phyloP scores from a whole-genome alignment of 2,888 invertebrate species.

The Drosophila prolongata region DNA sequence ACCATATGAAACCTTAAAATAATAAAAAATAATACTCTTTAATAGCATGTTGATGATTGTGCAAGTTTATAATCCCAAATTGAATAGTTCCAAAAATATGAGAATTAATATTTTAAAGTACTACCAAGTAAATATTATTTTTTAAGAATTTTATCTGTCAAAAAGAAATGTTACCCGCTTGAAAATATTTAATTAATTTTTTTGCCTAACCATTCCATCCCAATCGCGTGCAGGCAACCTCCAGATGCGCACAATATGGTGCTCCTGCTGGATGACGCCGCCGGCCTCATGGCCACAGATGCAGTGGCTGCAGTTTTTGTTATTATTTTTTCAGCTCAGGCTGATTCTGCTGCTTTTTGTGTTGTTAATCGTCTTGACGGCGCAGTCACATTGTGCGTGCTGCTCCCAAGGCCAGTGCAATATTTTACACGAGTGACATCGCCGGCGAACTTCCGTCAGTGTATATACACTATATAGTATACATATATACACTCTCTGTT shows the following conservation, averaged over 20 bases:
- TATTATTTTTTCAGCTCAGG: conserved; percentile 31
- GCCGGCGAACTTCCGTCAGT: conserved; percentile 72
- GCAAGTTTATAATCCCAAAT: too few relatives aligned
- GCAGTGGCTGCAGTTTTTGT: conserved; percentile 33
- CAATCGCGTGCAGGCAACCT: conserved; percentile 57
- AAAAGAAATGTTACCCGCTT: neutral
- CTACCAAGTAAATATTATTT: neutral
- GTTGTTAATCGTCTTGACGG: conserved; percentile 82
- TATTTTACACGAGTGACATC: conserved; percentile 76
- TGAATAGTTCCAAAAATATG: too few relatives aligned
- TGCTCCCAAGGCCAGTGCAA: conserved; percentile 81
- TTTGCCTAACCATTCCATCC: conserved; percentile 12
- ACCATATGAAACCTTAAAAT: too few relatives aligned
- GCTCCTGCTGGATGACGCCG: conserved; percentile 59
- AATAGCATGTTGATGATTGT: too few relatives aligned
- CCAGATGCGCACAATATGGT: conserved; percentile 82
- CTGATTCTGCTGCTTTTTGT: conserved; percentile 33
- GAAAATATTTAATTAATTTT: neutral
- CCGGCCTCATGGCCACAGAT: conserved; percentile 42
- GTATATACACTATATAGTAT: conserved; percentile 6
- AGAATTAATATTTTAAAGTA: too few relatives aligned
- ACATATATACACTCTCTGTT: neutral
- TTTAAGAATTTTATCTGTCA: neutral
- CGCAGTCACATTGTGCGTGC: conserved; percentile 68
- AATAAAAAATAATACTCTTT: too few relatives aligned